phyloP scores from a whole-genome alignment of 2,888 invertebrate species.

The Caenorhabditis sp. region DNA sequence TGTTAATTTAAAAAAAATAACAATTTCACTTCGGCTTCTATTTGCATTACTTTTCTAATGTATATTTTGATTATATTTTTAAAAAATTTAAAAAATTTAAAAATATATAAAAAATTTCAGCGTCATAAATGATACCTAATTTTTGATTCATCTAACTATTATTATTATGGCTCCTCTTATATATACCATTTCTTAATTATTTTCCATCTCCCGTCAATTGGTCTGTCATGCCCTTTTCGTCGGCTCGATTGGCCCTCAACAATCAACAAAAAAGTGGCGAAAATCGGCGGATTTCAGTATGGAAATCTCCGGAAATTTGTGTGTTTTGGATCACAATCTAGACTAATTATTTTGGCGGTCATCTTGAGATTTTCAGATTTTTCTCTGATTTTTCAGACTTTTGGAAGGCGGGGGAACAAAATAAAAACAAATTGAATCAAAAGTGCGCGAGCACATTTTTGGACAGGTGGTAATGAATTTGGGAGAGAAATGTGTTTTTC shows the following conservation, averaged over 20 bases:
- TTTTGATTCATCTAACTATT: too few relatives aligned
- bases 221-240: neutral
- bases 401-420: neutral
- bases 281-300: neutral
- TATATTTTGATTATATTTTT: constrained; percentile 4
- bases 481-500: too few relatives aligned
- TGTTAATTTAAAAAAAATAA: too few relatives aligned
- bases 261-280: neutral
- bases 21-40: too few relatives aligned
- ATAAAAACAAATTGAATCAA: neutral
- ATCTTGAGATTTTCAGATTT: neutral
- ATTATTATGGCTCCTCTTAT: neutral
- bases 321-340: neutral
- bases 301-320: neutral
- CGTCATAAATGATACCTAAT: too few relatives aligned
- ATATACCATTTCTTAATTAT: neutral
- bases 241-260: neutral
- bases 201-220: neutral
- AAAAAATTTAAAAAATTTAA: neutral
- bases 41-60: too few relatives aligned
- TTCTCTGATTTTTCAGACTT: neutral
- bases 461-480: neutral
- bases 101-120: too few relatives aligned
- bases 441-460: neutral
- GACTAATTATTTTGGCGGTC: constrained; percentile 1